Conservation (phyloP, 2,113 vertebrate species). For the Galeopterus variegatus region DNA sequence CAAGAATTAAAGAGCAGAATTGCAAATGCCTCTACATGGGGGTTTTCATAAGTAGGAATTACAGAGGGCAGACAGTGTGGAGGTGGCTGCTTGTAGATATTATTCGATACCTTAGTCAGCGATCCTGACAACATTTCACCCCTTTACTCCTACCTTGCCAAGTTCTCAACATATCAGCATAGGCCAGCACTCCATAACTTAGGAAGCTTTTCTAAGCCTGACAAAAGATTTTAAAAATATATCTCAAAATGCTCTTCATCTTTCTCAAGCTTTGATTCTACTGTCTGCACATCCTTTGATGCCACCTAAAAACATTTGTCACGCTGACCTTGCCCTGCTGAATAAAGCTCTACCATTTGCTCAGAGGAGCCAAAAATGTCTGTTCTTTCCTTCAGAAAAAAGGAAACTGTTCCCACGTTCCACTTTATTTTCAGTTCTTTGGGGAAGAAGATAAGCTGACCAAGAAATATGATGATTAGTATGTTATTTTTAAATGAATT, state of each 20-base stretch:
- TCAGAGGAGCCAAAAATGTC: slow-evolving; percentile 55
- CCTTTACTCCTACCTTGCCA: not conserved
- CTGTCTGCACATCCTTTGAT: slow-evolving; percentile 44
- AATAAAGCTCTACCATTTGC: not conserved
- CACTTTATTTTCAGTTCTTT: slow-evolving; percentile 65
- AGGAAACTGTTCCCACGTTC: not conserved
- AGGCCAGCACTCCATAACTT: slow-evolving; percentile 17
- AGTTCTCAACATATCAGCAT: slow-evolving; percentile 17
- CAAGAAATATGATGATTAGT: slow-evolving; percentile 60
- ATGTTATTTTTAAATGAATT: slow-evolving; percentile 72
- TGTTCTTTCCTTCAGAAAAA: slow-evolving; percentile 51
- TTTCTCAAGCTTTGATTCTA: slow-evolving; percentile 10
- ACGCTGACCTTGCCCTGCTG: not conserved
- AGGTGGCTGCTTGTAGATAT: not conserved
- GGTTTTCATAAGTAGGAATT: not conserved
- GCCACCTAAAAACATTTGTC: slow-evolving; percentile 29
- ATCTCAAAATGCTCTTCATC: slow-evolving; percentile 32
- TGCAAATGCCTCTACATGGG: not conserved
- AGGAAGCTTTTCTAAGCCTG: not conserved
- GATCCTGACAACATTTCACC: not conserved
- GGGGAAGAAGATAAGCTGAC: slow-evolving; percentile 58
- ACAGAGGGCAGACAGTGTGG: not conserved
- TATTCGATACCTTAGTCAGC: not conserved
- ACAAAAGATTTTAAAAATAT: slow-evolving; percentile 44
- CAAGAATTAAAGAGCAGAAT: not conserved